Evolutionary conservation across 2,113 vertebrate genomes (phyloP), one percentile per base, ranked within the genome.

Genomic region (Engystomops pustulosus): DNA sequence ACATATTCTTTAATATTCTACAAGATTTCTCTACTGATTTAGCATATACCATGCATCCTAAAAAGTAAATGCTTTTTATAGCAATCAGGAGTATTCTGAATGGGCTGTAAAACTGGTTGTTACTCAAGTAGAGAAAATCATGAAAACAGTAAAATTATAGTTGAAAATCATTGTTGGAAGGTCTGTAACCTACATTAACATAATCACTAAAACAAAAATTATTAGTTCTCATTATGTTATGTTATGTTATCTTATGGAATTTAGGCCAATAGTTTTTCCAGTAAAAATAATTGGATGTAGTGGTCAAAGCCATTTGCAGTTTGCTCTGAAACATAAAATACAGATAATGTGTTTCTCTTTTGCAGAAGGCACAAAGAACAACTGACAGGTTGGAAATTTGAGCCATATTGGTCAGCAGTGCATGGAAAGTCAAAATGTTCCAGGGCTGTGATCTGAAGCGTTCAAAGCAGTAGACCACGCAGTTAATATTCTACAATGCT

Each of bases 391-490:
- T 53, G 20, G 30, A 53, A 2, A 27, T 20, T 53, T 10, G 0
- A 72, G 23, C 3, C 20, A 45, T 47, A 47, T 44, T 47, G 72
- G 49, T 15, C 27, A 53, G 17, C 23, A 51, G 32, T 34, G 71
- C 45, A 74, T 74, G 27, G 8, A 75, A 18, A 76, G 47, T 32
- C 27, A 30, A 74, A 30, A 76, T 76, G 72, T 53, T 76, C 49
- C 12, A 53, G 72, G 47, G 47, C 47, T 53, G 71, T 18, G 45
- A 75, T 75, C 45, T 51, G 72, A 76, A 36, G 72, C 47, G 36
- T 49, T 53, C 9, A 51, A 53, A 27, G 47, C 47, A 76, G 32
- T 5, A 32, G 27, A 45, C 45, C 25, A 51, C 3, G 0, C 45
- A 51, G 70, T 72, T 25, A 75, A 27, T 18, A 30, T 30, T 75